Conservation (phyloP, 2,113 vertebrate species). For the Oryzias celebensis region DNA sequence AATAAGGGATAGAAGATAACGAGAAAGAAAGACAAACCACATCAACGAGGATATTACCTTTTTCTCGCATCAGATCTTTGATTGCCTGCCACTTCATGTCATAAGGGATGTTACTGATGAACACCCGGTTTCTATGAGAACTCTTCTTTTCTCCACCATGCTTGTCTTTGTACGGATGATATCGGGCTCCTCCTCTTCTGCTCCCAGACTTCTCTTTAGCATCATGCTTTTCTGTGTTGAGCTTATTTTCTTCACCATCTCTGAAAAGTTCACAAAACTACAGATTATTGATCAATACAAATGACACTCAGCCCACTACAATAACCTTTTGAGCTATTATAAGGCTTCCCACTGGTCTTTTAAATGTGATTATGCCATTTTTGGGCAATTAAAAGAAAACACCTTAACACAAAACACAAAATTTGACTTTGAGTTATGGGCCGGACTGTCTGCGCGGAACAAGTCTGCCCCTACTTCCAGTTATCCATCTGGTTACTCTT, state of each 20-base stretch:
- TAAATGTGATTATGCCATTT: no score
- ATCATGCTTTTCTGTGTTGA: conserved; percentile 82
- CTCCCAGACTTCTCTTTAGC: conserved; percentile 87
- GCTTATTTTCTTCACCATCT: conserved; percentile 79
- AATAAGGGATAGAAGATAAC: conserved; percentile 34
- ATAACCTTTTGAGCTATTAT: no score
- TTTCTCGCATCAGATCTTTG: conserved; percentile 99
- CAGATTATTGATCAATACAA: conserved; percentile 7
- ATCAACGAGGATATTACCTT: conserved; percentile 83
- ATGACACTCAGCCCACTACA: not conserved
- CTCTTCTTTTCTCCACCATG: conserved; percentile 87
- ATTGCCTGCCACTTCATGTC: conserved; percentile 99
- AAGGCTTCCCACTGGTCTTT: no score
- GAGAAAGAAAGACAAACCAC: conserved; percentile 26
- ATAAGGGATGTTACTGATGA: conserved; percentile 99
- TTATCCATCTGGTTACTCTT: not conserved
- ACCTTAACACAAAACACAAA: no score
- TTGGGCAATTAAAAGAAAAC: not conserved
- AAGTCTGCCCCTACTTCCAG: no score
- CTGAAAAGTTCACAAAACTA: conserved; percentile 57
- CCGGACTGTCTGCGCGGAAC: no score
- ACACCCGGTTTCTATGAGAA: conserved; percentile 89
- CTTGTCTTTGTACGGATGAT: conserved; percentile 97
- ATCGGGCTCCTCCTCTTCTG: conserved; percentile 84
- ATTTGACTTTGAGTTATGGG: no score